phyloP scores from a whole-genome alignment of 2,888 invertebrate species.

The Sturmia bella region DNA sequence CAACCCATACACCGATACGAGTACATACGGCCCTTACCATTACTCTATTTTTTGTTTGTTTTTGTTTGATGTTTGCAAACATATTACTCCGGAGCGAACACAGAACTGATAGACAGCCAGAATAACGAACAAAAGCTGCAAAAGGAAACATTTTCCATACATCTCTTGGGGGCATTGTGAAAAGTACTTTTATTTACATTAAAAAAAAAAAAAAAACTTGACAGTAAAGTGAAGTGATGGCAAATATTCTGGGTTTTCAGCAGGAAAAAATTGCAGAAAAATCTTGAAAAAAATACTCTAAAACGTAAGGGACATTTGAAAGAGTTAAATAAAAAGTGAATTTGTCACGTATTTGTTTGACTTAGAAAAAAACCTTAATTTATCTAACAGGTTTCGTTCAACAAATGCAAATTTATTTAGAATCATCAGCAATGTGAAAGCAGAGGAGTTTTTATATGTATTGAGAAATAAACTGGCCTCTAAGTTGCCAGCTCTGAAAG shows the following conservation, averaged over 20 bases:
- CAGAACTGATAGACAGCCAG: slow-evolving; percentile 27
- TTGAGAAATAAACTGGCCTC: too few species aligned
- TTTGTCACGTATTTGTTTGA: slow-evolving; percentile 60
- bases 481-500: too few species aligned
- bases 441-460: too few species aligned
- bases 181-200: background rate
- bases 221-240: slow-evolving; percentile 52
- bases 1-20: slow-evolving; percentile 24
- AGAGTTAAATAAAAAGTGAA: slow-evolving; percentile 63
- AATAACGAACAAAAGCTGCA: slow-evolving; percentile 35
- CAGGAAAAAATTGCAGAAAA: slow-evolving; percentile 1
- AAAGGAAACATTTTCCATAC: slow-evolving; percentile 34
- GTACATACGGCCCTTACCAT: background rate
- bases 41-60: background rate
- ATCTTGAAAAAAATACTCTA: background rate
- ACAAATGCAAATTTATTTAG: too few species aligned
- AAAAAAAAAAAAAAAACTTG: slow-evolving; percentile 46
- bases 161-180: slow-evolving; percentile 38
- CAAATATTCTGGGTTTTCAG: slow-evolving; percentile 36
- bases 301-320: slow-evolving; percentile 46
- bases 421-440: too few species aligned
- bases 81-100: slow-evolving; percentile 52
- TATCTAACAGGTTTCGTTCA: too few species aligned
- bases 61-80: slow-evolving; percentile 59
- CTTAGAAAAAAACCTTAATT: background rate